Evolutionary conservation across 2,888 invertebrate genomes (phyloP), one percentile per base, ranked within the genome.

Genomic region (Agrilus mali): DNA sequence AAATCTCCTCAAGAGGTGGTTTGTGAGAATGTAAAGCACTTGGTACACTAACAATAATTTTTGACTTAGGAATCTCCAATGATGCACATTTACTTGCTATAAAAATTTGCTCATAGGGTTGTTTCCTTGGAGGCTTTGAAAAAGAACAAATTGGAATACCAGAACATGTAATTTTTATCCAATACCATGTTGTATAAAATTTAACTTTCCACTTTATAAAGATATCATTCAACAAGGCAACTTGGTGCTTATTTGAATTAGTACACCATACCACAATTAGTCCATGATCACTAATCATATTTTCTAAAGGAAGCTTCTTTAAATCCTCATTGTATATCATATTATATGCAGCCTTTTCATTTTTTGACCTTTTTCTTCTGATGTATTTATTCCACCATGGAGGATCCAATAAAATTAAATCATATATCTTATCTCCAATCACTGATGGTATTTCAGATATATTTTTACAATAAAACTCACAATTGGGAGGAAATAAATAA

Each of bases 301-400:
- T 60, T n/a, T 69, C 63, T 1, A 92, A 67, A 0, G 89, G 86
- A 53, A 95, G 70, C 13, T 75, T 67, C 2, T 74, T 69, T 43
- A 96, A 72, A 42, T 83, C 80, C 49, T 80, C 74, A 59, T 87
- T 84, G 50, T 77, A 75, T 72, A 93, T 74, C 83, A 86, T 86
- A 50, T 74, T 66, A 63, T 92, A 90, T 50, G 86, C 86, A 65
- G 43, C 79, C 51, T 80, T 67, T 46, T 77, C 73, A 41, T 73
- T 73, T 44, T 73, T 74, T 53, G 69, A 70, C 58, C 81, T 84
- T 58, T 84, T 72, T 48, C 96, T 75, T 55, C 89, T 77, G 38
- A 95, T 89, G 49, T 88, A 94, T 66, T 92, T 93, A 63, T 96
- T 96, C 73, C 83, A 81, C 96, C 96, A 97, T 0, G 96, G 95